These are phyloP conservation scores for Eclectus roratus DNA, from an alignment of 2,113 vertebrate species.

Conservation along the genomic window DNA sequence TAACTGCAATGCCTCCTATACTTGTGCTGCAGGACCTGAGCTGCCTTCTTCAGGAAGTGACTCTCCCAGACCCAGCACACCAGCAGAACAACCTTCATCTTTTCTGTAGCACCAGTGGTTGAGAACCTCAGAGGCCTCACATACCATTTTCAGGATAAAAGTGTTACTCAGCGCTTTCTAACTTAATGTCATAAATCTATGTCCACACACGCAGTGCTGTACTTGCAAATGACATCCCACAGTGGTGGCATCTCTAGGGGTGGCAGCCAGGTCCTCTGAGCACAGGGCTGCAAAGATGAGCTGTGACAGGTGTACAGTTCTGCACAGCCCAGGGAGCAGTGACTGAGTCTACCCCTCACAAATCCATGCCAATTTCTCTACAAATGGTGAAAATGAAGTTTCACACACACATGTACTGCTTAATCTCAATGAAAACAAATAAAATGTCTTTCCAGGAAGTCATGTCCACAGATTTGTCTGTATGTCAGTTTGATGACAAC, in stretches of 20 bases:
- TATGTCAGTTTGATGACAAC: not conserved
- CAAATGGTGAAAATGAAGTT: not conserved
- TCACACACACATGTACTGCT: not conserved
- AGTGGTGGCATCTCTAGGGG: rapidly evolving
- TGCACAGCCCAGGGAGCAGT: rapidly evolving
- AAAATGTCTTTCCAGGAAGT: not conserved
- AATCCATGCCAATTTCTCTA: not conserved
- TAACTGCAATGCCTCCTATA: not conserved
- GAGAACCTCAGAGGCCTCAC: not conserved
- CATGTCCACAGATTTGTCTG: not conserved
- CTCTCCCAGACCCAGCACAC: not conserved
- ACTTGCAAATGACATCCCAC: rapidly evolving
- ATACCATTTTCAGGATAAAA: not conserved
- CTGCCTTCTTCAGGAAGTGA: not conserved
- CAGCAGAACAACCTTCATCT: not conserved
- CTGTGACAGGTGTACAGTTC: rapidly evolving
- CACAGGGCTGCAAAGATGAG: rapidly evolving
- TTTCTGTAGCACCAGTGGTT: not conserved
- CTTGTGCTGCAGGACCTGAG: not conserved
- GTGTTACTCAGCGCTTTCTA: not conserved
- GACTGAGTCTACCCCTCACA: not conserved
- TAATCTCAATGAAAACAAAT: not conserved
- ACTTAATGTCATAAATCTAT: not conserved
- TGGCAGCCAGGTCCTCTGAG: not conserved
- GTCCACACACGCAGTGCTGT: rapidly evolving